Conservation (phyloP, 2,888 invertebrate genomes). For the Lasioglossum morio region DNA sequence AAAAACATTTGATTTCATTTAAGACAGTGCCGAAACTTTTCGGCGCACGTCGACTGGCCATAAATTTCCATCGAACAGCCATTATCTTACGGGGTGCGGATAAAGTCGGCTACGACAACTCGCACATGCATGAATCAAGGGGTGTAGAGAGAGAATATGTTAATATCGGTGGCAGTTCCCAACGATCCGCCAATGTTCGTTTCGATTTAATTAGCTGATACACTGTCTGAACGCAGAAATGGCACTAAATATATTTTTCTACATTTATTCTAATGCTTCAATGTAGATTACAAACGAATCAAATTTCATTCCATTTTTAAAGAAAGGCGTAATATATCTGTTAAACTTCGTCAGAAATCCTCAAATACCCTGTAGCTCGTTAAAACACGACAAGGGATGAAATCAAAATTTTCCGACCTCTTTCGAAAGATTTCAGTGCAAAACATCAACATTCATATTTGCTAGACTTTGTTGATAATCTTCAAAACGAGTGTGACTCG, state of each 20-base stretch:
- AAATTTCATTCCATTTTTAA: too few relatives aligned
- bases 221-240: neutral
- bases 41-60: neutral
- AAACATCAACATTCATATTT: too few relatives aligned
- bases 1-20: constrained; percentile 14
- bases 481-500: too few relatives aligned
- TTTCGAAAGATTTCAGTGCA: too few relatives aligned
- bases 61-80: constrained; percentile 8
- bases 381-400: too few relatives aligned
- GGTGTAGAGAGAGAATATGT: neutral
- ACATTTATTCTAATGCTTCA: too few relatives aligned
- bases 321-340: too few relatives aligned
- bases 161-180: constrained; percentile 34
- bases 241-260: neutral
- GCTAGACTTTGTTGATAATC: too few relatives aligned
- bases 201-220: constrained; percentile 38
- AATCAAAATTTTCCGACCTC: too few relatives aligned
- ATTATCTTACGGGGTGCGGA: constrained; percentile 3
- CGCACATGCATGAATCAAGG: neutral
- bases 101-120: neutral
- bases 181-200: constrained; percentile 36
- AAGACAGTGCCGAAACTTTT: constrained; percentile 15
- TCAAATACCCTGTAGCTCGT: too few relatives aligned
- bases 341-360: too few relatives aligned
- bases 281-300: too few relatives aligned